Base-by-base conservation (phyloP, 2,888 invertebrate genomes). In the Drosophila peninsularis region DNA sequence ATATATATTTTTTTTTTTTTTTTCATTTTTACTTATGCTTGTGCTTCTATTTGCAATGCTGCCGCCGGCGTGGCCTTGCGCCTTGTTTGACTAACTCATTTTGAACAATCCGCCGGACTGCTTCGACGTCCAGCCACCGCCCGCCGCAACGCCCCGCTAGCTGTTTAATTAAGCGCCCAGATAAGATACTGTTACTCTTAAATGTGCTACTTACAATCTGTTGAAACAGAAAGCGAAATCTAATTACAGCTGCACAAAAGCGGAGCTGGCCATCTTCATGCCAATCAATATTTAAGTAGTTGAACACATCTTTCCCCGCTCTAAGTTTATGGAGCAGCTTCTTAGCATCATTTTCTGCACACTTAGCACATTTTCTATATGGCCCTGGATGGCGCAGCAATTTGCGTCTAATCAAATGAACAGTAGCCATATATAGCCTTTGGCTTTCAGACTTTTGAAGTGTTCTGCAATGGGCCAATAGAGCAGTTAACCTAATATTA, bases 1-100 rank as follows among this genome's bases (percentile, higher is more conserved):
- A 13, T n/a, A 19, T 41, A 11, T 21, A 19, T 24, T 24, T 24
- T 24, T 24, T 24, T 24, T 24, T 24, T 39, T 55, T 58, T 57
- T 68, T 44, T 49, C 32, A 52, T 63, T 88, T 72, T 72, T 71
- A 60, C 75, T 78, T 77, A 55, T 71, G 70, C 76, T 73, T 64
- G 74, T 61, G 44, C 65, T 75, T 73, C 42, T 55, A 49, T 57
- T 65, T 71, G 69, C 58, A 60, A 53, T 61, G 72, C 53, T 54
- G 69, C 67, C 69, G 49, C 11, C 71, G 67, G 58, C 62, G 42
- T 73, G 90, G 78, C 85, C 85, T 86, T 86, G 90, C 53, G 90
- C 71, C 79, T 71, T 75, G 76, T 90, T 86, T 84, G 81, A 83
- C 87, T 89, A 86, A 85, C 90, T 85, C 78, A 90, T 90, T 90